Evolutionary conservation across 2,888 invertebrate genomes (phyloP).

Genomic region (Octonoba sinensis): DNA sequence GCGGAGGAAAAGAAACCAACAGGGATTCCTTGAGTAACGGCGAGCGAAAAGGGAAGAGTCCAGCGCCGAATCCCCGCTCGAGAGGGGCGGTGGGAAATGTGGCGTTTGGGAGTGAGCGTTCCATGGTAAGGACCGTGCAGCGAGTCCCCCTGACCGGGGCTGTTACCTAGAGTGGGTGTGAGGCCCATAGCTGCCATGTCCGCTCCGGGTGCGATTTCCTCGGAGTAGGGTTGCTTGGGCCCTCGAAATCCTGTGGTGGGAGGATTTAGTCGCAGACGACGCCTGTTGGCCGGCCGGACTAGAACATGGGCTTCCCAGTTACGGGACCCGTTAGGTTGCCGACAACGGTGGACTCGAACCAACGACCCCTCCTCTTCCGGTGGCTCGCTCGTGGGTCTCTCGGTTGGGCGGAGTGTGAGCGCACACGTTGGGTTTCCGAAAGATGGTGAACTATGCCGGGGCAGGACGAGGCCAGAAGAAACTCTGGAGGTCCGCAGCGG

Average conservation of each 20-base stretch:
- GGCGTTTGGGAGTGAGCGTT: too few species aligned
- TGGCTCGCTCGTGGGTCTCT: constrained; percentile 81
- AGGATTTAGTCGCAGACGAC: constrained; percentile 48
- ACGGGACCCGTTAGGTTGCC: not conserved
- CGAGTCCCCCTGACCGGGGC: too few species aligned
- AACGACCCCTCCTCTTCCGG: constrained; percentile 67
- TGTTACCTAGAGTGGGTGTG: too few species aligned
- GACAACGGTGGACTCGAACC: not conserved
- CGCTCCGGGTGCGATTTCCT: too few species aligned
- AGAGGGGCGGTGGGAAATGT: too few species aligned
- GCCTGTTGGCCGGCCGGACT: not conserved
- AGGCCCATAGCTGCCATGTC: too few species aligned
- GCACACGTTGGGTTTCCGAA: constrained; percentile 74
- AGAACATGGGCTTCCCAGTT: not conserved
- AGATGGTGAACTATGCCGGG: constrained; percentile 79
- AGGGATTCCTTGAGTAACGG: constrained; percentile 76
- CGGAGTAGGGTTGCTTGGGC: too few species aligned
- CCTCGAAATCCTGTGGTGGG: constrained; percentile 68
- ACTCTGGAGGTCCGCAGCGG: constrained; percentile 79
- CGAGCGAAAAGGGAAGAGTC: constrained; percentile 49
- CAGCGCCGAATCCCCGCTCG: constrained; percentile 53
- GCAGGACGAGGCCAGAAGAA: constrained; percentile 66
- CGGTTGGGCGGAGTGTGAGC: constrained; percentile 41
- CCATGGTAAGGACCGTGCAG: too few species aligned
- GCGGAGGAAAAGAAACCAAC: constrained; percentile 81